Evolutionary conservation across 2,113 vertebrate species (phyloP).

Genomic region (Cyanoliseus patagonus): DNA sequence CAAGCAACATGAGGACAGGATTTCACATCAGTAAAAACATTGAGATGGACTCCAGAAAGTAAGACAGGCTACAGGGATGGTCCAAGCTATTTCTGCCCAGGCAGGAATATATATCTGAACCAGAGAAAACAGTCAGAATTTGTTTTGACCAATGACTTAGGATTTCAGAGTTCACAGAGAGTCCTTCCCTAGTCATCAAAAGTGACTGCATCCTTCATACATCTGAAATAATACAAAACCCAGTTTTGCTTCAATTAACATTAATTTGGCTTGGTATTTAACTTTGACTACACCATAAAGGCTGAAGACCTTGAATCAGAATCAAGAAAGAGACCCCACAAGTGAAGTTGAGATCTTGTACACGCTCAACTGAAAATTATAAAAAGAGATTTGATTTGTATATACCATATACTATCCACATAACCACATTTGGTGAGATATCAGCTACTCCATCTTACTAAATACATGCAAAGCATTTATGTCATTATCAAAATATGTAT

Average conservation of each 20-base stretch:
- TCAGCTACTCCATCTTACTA: background rate
- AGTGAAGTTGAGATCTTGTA: background rate
- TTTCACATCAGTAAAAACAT: background rate
- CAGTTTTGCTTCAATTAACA: background rate
- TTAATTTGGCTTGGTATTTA: background rate
- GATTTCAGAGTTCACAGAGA: background rate
- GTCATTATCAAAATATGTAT: no score
- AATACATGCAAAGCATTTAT: background rate
- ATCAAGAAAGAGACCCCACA: background rate
- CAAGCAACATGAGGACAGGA: background rate
- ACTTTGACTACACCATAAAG: background rate
- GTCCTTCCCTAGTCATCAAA: background rate
- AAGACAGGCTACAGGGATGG: background rate
- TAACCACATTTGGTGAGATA: rapidly evolving
- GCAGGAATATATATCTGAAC: background rate
- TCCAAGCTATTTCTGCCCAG: background rate
- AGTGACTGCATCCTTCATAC: background rate
- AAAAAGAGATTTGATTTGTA: background rate
- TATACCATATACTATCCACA: no score
- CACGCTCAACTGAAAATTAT: background rate
- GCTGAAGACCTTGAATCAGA: background rate
- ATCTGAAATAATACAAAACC: background rate
- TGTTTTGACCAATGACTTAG: background rate
- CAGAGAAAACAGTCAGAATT: background rate
- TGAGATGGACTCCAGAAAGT: background rate